phyloP scores from a whole-genome alignment of 92 coral and sea anemone species.

The Umimayanthus kanabou region DNA sequence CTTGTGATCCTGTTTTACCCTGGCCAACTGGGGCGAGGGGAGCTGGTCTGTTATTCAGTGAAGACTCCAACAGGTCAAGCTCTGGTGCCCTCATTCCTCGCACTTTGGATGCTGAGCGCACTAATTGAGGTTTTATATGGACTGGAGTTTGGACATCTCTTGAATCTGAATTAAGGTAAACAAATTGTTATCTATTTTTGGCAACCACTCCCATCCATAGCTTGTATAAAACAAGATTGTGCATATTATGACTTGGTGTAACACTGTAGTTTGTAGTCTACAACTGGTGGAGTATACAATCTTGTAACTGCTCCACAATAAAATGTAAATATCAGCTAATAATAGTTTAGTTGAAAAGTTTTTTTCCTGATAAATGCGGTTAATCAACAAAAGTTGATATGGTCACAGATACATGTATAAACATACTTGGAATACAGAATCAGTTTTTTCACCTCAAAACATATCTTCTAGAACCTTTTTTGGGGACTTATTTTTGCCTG shows the following conservation, averaged over 20 bases:
- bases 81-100: conserved; percentile 77
- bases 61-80: conserved; percentile 65
- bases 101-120: conserved; percentile 90
- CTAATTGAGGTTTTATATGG: conserved; percentile 91
- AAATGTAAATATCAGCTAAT: too few relatives aligned
- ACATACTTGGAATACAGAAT: too few relatives aligned
- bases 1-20: conserved; percentile 1
- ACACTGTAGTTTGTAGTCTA: not conserved
- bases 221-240: conserved; percentile 1
- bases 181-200: not conserved
- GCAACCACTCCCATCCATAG: not conserved
- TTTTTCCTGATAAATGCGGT: too few relatives aligned
- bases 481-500: too few relatives aligned
- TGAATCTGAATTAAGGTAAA: conserved; percentile 24
- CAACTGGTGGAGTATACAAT: too few relatives aligned
- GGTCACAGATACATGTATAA: too few relatives aligned
- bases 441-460: too few relatives aligned
- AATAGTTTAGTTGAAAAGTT: too few relatives aligned
- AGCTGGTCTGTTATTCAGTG: conserved; percentile 54
- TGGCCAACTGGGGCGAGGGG: conserved; percentile 82
- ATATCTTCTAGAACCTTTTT: too few relatives aligned
- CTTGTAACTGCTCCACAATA: too few relatives aligned
- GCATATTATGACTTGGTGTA: not conserved
- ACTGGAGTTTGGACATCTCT: conserved; percentile 82
- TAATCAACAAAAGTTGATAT: too few relatives aligned